These are phyloP conservation scores for Henricia sp. DNA, from an alignment of 53 echinoderm and acorn worm species.

Conservation along the genomic window DNA sequence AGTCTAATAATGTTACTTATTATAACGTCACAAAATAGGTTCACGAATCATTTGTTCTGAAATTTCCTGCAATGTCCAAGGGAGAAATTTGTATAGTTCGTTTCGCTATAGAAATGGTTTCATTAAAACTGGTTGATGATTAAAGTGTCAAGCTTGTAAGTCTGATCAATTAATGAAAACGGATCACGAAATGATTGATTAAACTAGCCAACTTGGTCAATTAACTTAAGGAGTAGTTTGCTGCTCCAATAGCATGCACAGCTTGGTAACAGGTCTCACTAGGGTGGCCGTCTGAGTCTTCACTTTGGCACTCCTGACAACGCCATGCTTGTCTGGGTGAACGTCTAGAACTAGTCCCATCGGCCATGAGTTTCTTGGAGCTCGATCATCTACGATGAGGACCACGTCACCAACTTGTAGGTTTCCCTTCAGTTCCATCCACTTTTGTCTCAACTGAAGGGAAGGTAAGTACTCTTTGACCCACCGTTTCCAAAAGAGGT, in stretches of 20 bases:
- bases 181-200: too few relatives aligned
- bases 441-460: conserved; percentile 58
- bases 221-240: not conserved
- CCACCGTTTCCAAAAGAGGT: conserved; percentile 64
- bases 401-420: conserved; percentile 47
- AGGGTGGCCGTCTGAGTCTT: not conserved
- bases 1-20: too few relatives aligned
- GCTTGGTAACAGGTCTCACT: not conserved
- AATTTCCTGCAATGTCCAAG: too few relatives aligned
- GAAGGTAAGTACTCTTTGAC: conserved; percentile 49
- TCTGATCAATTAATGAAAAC: too few relatives aligned
- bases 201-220: too few relatives aligned
- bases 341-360: conserved; percentile 5
- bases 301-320: conserved; percentile 8
- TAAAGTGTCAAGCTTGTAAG: too few relatives aligned
- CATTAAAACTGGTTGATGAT: too few relatives aligned
- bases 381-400: conserved; percentile 56
- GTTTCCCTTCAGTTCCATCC: conserved; percentile 41
- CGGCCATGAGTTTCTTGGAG: conserved; percentile 12
- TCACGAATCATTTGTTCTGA: too few relatives aligned
- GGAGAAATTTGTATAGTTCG: too few relatives aligned
- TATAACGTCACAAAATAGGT: too few relatives aligned
- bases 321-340: conserved; percentile 8
- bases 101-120: too few relatives aligned
- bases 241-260: not conserved